Base-by-base conservation (phyloP, 1,140 invertebrate genomes). In the Neoseiulus cucumeris region DNA sequence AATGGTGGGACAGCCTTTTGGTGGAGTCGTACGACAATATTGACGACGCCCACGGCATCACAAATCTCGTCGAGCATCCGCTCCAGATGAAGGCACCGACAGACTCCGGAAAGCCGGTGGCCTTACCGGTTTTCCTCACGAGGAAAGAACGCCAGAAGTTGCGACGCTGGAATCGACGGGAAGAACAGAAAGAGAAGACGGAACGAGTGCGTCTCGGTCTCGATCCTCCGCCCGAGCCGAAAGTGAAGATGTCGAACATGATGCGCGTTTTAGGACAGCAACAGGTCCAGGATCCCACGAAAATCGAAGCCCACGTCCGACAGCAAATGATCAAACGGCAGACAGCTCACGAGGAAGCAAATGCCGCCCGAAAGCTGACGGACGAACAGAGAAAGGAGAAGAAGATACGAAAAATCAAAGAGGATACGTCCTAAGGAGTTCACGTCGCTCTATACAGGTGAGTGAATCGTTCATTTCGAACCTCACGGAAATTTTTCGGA, bases 1-100 rank as follows among this genome's bases (percentile, higher is more conserved):
- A 99, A 77, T 99, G 96, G 96, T 99, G 95, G 95, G 95, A 99
- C 79, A 87, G 86, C 44, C 86, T 93, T 42, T 89, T 98, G 69
- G 77, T 96, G n/a, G 82, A 81, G 29, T 76, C 80, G 44, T 77
- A 80, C 41, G 76, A 74, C 79, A 83, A 75, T 73, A 75, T 68
- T 64, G 59, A 65, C 29, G 64, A 65, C 18, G 64, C 69, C 9
- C 66, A 72, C 59, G 81, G 84, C n/a, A 87, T 98, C 66, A 94
- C 89, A 30, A 88, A 90, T 78, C 79, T 98, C 12, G 89, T 98
- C 18, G 95, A 98, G 75, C 95, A 98, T 83, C 95, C 95, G 2
- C 91, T 89, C 67, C 91, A 96, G 78, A 84, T 96, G 80, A 82
- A 87, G 74, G 85, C 92, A 47, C 91, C 91, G 66, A 89, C 86